These are phyloP conservation scores for Loriculus beryllinus DNA, from an alignment of 2,797 vertebrate genomes.

Conservation along the genomic window DNA sequence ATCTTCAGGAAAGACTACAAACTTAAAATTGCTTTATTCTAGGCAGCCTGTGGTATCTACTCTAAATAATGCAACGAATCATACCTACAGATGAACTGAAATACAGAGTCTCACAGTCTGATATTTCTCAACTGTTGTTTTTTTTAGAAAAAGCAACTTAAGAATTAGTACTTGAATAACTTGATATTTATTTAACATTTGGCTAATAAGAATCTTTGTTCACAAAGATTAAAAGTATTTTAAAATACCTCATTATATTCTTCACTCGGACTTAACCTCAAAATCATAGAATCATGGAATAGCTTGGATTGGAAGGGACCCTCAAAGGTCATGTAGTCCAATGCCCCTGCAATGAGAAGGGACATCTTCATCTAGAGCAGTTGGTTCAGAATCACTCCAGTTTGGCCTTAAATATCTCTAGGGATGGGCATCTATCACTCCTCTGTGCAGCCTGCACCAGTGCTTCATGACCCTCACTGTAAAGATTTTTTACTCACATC, in stretches of 20 bases:
- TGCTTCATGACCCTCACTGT: neutral
- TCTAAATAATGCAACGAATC: neutral
- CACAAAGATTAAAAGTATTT: neutral
- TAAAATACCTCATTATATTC: neutral
- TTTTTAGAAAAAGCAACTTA: neutral
- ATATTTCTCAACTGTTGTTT: slow-evolving; percentile 10
- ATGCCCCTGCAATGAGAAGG: neutral
- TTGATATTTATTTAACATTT: slow-evolving; percentile 41
- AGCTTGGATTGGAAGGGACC: neutral
- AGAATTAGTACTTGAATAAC: neutral
- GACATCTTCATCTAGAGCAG: neutral
- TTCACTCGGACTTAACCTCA: neutral
- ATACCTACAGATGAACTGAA: neutral
- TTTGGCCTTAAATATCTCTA: neutral
- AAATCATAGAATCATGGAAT: neutral
- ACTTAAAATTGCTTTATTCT: neutral
- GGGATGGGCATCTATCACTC: neutral
- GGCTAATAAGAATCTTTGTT: neutral
- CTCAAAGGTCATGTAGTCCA: neutral
- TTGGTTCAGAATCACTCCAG: neutral
- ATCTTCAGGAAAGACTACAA: neutral
- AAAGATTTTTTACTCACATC: neutral
- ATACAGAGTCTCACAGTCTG: neutral
- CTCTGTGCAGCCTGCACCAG: neutral
- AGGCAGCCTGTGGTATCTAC: neutral